phyloP scores from a whole-genome alignment of 2,113 vertebrate species.

The Chaetodon trifascialis region DNA sequence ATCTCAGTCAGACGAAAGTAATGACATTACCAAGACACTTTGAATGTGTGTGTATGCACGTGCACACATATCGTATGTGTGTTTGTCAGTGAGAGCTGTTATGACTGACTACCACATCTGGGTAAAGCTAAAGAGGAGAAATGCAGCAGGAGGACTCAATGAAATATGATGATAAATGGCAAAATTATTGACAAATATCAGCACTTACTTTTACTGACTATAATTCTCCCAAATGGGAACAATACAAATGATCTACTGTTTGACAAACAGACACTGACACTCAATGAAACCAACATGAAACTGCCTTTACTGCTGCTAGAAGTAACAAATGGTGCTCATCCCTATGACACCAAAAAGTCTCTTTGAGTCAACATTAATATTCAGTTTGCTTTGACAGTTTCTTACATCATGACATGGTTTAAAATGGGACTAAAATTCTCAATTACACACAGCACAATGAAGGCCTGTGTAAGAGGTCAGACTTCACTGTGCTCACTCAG shows the following conservation, averaged over 20 bases:
- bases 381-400: slow-evolving; percentile 20
- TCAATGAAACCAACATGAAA: slow-evolving; percentile 26
- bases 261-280: slow-evolving; percentile 44
- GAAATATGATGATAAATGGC: slow-evolving; percentile 37
- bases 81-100: slow-evolving; percentile 1
- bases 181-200: slow-evolving; percentile 29
- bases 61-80: not conserved
- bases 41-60: slow-evolving; percentile 20
- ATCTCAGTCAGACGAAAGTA: slow-evolving; percentile 45
- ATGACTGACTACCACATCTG: slow-evolving; percentile 8
- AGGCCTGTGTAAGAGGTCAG: slow-evolving; percentile 43
- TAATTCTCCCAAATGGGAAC: slow-evolving; percentile 32
- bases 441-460: slow-evolving; percentile 42
- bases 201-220: slow-evolving; percentile 40
- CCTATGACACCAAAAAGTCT: slow-evolving; percentile 24
- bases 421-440: slow-evolving; percentile 31
- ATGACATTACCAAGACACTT: slow-evolving; percentile 46
- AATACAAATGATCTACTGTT: slow-evolving; percentile 50
- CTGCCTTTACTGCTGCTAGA: slow-evolving; percentile 19
- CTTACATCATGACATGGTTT: slow-evolving; percentile 20
- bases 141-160: slow-evolving; percentile 27
- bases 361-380: slow-evolving; percentile 11
- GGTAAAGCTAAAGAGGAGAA: slow-evolving; percentile 16
- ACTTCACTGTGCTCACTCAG: slow-evolving; percentile 54
- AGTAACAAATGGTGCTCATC: slow-evolving; percentile 29